Percentiles rank a stretch among this genome's conserved stretches.
Conservation (phyloP, 2,113 vertebrate species). For the Pavo muticus region DNA sequence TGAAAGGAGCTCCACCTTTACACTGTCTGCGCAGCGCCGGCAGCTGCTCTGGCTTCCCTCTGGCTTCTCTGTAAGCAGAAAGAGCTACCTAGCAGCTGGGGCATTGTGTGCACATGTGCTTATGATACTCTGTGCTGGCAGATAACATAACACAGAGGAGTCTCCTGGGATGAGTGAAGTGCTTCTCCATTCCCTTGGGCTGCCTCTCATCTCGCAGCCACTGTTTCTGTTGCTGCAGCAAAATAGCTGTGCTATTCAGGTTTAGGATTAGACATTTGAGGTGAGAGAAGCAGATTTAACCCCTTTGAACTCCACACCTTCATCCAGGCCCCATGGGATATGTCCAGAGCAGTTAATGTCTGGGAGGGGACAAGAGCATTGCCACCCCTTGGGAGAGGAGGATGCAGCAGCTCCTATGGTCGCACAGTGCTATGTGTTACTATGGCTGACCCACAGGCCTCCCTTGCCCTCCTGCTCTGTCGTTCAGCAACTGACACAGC, state of each 20-base stretch:
- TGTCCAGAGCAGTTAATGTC: rapidly evolving
- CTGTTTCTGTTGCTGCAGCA: not conserved
- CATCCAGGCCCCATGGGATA: too few species aligned
- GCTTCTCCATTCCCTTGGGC: rapidly evolving
- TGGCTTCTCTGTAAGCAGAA: not conserved
- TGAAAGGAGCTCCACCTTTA: not conserved
- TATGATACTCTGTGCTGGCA: not conserved
- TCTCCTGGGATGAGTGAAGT: not conserved
- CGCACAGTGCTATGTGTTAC: not conserved
- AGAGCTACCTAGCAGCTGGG: not conserved
- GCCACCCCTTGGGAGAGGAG: not conserved
- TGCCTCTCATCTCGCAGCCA: not conserved
- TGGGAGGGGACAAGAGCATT: not conserved
- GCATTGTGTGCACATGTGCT: not conserved
- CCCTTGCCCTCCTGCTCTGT: not conserved
- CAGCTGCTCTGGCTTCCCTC: constrained; percentile 8
- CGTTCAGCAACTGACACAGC: not conserved
- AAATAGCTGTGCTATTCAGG: not conserved
- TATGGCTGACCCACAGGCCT: not conserved
- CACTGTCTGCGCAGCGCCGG: not conserved
- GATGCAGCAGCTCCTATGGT: not conserved
- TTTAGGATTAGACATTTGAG: not conserved
- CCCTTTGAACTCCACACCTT: not conserved
- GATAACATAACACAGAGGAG: not conserved
- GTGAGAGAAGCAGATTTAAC: rapidly evolving